Base-by-base conservation (phyloP, 2,797 vertebrate genomes). In the Mormyrops boulengeri region DNA sequence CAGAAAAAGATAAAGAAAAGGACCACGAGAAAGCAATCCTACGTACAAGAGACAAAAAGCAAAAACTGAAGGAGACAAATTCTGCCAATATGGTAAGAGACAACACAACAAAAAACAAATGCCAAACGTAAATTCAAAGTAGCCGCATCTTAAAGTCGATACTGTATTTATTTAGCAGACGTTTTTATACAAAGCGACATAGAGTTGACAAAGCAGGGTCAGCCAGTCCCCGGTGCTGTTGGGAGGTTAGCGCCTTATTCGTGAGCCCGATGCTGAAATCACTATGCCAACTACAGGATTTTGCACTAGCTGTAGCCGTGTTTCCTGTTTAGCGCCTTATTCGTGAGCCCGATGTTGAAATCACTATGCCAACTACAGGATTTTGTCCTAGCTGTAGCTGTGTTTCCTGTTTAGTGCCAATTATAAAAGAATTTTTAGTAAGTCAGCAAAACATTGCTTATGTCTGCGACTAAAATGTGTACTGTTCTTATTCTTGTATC, bases 1-100 rank as follows among this genome's bases (percentile, higher is more conserved):
- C 88, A 0, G 94, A 96, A 6, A 73, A 89, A 91, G 88, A 96
- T 9, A 73, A 89, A 91, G 88, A 44, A 3, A 92, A 91, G 88
- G 95, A 95, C 14, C 7, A 47, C 17, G 91, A 90, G 69, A 90
- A 90, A 0, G 73, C 52, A 1, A 90, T 44, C 84, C 44, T 92
- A 4, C 94, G 95, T 2, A 90, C 94, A 87, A 94, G 95, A 0
- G 95, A 94, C 89, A 92, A 95, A 92, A 94, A 94, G 69, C 91
- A 92, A 52, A 62, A 73, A 60, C 82, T 38, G 69, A 73, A 73
- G 1, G 90, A 89, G 88, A 93, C 93, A 4, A 57, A 92, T 66
- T 94, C 94, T 92, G 95, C 95, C 89, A 94, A 93, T 88, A 92
- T 90, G 91, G 93, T 92, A 89, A 87, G 53, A 17, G n/a, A n/a